Conservation (phyloP, 92 coral and sea anemone genomes). For the Siderastrea siderea region DNA sequence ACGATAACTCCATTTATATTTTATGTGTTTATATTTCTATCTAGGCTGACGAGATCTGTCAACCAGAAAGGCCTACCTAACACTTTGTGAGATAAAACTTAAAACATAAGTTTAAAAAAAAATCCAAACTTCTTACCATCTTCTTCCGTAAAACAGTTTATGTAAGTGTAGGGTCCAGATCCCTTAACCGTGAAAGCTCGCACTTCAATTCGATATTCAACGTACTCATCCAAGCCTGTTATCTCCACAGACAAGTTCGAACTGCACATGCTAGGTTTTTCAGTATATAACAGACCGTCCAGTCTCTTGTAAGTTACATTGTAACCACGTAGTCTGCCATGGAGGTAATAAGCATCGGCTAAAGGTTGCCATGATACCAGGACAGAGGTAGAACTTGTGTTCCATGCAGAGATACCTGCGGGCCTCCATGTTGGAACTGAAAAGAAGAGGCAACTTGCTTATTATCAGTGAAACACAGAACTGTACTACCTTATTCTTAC, state of each 20-base stretch:
- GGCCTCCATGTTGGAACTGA: slow-evolving; percentile 75
- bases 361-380: slow-evolving; percentile 79
- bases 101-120: neutral
- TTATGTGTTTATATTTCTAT: too few relatives aligned
- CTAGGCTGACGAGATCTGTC: too few relatives aligned
- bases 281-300: slow-evolving; percentile 50
- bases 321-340: slow-evolving; percentile 77
- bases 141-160: slow-evolving; percentile 71
- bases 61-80: too few relatives aligned
- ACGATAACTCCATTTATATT: too few relatives aligned
- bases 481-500: too few relatives aligned
- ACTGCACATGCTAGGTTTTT: neutral
- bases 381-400: slow-evolving; percentile 82
- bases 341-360: slow-evolving; percentile 62
- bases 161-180: slow-evolving; percentile 49
- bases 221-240: slow-evolving; percentile 65
- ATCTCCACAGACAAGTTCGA: slow-evolving; percentile 25
- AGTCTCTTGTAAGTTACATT: slow-evolving; percentile 48
- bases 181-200: slow-evolving; percentile 71
- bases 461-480: neutral
- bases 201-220: slow-evolving; percentile 61
- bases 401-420: slow-evolving; percentile 55
- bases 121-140: slow-evolving; percentile 68
- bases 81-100: neutral
- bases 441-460: neutral